Evolutionary conservation across 2,113 vertebrate genomes (phyloP).

Genomic region (Siniperca knerii): DNA sequence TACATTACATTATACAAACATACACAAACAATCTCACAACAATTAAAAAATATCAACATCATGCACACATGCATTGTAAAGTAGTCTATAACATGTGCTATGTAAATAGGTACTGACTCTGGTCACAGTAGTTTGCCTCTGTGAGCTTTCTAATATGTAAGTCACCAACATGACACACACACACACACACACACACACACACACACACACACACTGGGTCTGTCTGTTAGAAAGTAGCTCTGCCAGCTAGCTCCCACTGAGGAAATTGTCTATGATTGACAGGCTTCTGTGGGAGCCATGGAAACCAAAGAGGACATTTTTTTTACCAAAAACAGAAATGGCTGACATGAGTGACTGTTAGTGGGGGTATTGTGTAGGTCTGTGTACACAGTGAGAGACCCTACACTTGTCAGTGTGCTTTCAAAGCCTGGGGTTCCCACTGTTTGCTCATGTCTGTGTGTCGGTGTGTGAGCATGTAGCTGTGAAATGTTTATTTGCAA

Average conservation of each 20-base stretch:
- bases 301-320: conserved; percentile 58
- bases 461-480: conserved; percentile 37
- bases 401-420: conserved; percentile 42
- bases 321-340: conserved; percentile 40
- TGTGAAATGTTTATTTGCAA: conserved; percentile 70
- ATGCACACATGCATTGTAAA: not conserved
- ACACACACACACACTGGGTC: not conserved
- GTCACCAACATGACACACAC: not conserved
- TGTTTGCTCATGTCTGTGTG: conserved; percentile 39
- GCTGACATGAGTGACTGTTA: conserved; percentile 52
- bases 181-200: not conserved
- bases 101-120: not conserved
- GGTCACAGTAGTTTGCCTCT: not conserved
- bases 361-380: conserved; percentile 31
- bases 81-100: not conserved
- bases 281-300: conserved; percentile 58
- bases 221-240: conserved; percentile 1
- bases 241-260: conserved; percentile 37
- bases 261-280: conserved; percentile 54
- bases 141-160: conserved; percentile 7
- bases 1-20: not conserved
- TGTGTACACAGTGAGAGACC: conserved; percentile 31
- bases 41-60: not conserved
- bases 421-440: conserved; percentile 42
- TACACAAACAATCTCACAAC: not conserved